Evolutionary conservation across 2,113 vertebrate genomes (phyloP).

Genomic region (Chelonoidis abingdonii): DNA sequence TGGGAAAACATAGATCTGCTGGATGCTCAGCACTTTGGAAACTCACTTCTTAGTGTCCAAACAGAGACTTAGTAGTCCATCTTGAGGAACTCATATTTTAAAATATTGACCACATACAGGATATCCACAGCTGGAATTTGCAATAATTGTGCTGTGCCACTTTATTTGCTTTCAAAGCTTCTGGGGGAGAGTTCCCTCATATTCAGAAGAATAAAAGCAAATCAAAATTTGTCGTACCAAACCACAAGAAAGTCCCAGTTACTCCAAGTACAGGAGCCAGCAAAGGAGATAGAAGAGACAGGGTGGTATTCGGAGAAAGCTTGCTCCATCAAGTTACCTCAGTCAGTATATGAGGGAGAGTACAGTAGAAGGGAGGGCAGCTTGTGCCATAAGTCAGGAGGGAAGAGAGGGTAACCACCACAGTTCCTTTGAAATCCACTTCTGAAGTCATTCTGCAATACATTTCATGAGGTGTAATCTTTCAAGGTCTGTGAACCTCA

Average conservation of each 20-base stretch:
- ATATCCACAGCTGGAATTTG: not conserved
- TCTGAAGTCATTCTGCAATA: constrained; percentile 5
- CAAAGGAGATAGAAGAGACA: not conserved
- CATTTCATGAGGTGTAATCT: not conserved
- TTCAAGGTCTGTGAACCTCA: constrained; percentile 3
- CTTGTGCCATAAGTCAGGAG: not conserved
- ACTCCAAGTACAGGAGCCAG: constrained; percentile 4
- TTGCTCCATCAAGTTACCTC: constrained; percentile 24
- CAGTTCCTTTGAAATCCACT: not conserved
- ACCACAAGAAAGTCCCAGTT: constrained; percentile 6
- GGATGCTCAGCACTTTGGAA: not conserved
- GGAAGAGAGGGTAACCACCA: not conserved
- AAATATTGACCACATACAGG: not conserved
- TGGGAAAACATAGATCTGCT: not conserved
- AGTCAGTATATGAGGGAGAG: not conserved
- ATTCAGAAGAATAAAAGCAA: constrained; percentile 18
- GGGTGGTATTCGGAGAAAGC: not conserved
- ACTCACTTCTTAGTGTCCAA: constrained; percentile 41
- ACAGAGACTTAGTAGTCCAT: constrained; percentile 22
- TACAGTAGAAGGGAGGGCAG: constrained; percentile 7
- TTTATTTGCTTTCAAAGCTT: constrained; percentile 53
- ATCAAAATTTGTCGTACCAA: constrained; percentile 55
- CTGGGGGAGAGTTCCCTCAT: constrained; percentile 31
- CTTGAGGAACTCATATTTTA: constrained; percentile 44
- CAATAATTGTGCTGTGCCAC: constrained; percentile 34